These are phyloP conservation scores for Aleiodes alternator DNA, from an alignment of 2,888 invertebrate genomes.

Conservation along the genomic window DNA sequence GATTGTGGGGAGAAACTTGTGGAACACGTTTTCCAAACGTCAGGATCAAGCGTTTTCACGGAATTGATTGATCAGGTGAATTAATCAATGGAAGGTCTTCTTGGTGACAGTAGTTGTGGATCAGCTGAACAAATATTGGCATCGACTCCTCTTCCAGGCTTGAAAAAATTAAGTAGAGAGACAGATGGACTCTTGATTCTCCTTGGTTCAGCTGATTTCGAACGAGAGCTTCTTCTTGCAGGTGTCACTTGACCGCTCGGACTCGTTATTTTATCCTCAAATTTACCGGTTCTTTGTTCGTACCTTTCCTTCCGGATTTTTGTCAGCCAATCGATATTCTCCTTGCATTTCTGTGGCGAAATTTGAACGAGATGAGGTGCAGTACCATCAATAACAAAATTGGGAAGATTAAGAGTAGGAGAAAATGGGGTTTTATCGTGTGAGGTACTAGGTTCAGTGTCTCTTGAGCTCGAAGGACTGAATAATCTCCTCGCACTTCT, in stretches of 20 bases:
- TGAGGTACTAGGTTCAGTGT: slow-evolving; percentile 65
- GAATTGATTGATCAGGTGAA: too few relatives aligned
- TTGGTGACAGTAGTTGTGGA: slow-evolving; percentile 18
- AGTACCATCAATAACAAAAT: slow-evolving; percentile 85
- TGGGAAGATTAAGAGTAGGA: slow-evolving; percentile 85
- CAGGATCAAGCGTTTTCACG: background rate
- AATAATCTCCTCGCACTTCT: slow-evolving; percentile 76
- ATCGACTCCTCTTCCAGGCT: slow-evolving; percentile 56
- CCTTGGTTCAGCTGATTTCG: slow-evolving; percentile 64
- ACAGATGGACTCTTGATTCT: slow-evolving; percentile 60
- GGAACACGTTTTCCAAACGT: background rate
- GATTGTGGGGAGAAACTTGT: background rate
- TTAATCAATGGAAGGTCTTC: slow-evolving; percentile 33
- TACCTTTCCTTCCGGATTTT: slow-evolving; percentile 79
- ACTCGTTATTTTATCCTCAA: slow-evolving; percentile 62
- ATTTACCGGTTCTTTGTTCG: slow-evolving; percentile 64
- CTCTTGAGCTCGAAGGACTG: slow-evolving; percentile 67
- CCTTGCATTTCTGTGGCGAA: slow-evolving; percentile 82
- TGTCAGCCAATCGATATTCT: slow-evolving; percentile 85
- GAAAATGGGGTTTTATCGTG: slow-evolving; percentile 73
- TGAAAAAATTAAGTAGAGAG: slow-evolving; percentile 67
- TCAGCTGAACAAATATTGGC: slow-evolving; percentile 45
- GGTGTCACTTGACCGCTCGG: slow-evolving; percentile 59
- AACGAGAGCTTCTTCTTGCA: slow-evolving; percentile 60
- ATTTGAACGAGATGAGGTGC: slow-evolving; percentile 85